These are phyloP conservation scores for Drusus annulatus DNA, from an alignment of 1,140 invertebrate genomes.

Conservation along the genomic window DNA sequence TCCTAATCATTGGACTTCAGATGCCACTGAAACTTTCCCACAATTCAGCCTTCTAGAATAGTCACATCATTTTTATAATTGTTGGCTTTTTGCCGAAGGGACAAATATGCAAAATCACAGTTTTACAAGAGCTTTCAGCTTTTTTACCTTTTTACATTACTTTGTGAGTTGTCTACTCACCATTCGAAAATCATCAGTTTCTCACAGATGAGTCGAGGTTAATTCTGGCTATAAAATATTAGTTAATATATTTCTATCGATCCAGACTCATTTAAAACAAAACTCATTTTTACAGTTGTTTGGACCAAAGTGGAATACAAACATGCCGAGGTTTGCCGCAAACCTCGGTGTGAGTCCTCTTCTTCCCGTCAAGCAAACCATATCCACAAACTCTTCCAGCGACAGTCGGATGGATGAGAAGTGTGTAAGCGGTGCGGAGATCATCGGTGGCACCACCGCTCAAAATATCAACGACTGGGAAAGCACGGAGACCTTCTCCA, in stretches of 20 bases:
- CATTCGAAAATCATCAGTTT: no score
- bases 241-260: background rate
- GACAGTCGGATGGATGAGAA: conserved; percentile 51
- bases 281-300: conserved; percentile 74
- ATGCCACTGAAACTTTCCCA: no score
- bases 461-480: conserved; percentile 48
- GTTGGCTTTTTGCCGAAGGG: no score
- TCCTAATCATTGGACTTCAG: no score
- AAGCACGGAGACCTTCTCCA: conserved; percentile 61
- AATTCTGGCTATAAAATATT: no score
- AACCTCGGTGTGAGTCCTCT: conserved; percentile 82
- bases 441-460: conserved; percentile 64
- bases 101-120: no score
- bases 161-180: no score
- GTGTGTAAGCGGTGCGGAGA: conserved; percentile 59
- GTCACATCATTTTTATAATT: no score
- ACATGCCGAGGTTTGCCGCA: conserved; percentile 84
- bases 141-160: no score
- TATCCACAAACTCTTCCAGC: conserved; percentile 50
- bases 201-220: no score
- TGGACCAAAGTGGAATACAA: conserved; percentile 83
- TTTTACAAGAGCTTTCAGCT: no score
- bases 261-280: background rate
- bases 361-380: conserved; percentile 79
- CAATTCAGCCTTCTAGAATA: no score